Base-by-base conservation (phyloP, 2,113 vertebrate genomes). In the Crocuta crocuta region DNA sequence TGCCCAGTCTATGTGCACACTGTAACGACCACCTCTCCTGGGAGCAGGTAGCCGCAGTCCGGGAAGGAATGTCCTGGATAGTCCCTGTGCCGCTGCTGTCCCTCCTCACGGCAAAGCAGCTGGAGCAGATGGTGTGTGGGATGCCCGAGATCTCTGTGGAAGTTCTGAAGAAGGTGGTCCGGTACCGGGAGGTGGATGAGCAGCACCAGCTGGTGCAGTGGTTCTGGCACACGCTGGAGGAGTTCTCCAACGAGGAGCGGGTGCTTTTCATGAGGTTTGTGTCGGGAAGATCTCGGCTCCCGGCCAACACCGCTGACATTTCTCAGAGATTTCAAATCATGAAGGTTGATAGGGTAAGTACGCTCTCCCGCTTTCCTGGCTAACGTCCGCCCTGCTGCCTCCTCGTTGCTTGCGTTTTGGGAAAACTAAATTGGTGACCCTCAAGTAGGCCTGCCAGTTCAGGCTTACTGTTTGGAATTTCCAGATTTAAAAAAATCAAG, bases 241-340 rank as follows among this genome's bases (percentile, higher is more conserved):
- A 99, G 95, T 99, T 99, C 93, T 99, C 99, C 91, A 99, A 99
- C 0, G 99, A 99, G 97, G 99, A 99, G 98, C 98, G 99, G 16
- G 99, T 99, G 76, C 99, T 99, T 58, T 99, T 99, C 98, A 99
- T 99, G 99, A 98, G 99, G 92, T 99, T 99, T 86, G 99, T 99
- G 97, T 99, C 99, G 0, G 99, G 99, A 85, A 98, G 99, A 85
- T 99, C 99, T 89, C 99, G 99, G 33, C 48, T 99, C 65, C 99
- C 99, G 1, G 99, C 99, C 76, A 99, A 99, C 98, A 99, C 99
- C 33, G 99, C 99, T 2, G 99, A 99, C 97, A 99, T 99, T 91
- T 99, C 99, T 74, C 99, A 99, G 99, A 98, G 99, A 90, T 99
- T 99, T 98, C 99, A 99, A 96, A 99, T 99, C 97, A 99, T 99